Evolutionary conservation across 2,888 invertebrate genomes (phyloP).

Genomic region (Epistrophe eligans): DNA sequence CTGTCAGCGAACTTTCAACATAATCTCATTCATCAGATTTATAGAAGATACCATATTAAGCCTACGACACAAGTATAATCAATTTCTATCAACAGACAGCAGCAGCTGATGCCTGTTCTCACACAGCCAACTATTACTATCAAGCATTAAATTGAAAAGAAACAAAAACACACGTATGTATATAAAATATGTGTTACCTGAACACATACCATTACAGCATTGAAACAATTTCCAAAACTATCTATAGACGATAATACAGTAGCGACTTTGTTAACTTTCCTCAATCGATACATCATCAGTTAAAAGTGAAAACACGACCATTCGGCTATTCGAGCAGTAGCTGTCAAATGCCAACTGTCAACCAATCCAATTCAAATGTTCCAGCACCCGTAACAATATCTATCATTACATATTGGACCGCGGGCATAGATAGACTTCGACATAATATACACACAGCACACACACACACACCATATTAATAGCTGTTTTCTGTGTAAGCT

Average conservation of each 20-base stretch:
- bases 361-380: slow-evolving; percentile 67
- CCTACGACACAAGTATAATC: slow-evolving; percentile 46
- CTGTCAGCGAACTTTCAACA: slow-evolving; percentile 65
- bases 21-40: slow-evolving; percentile 61
- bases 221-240: slow-evolving; percentile 35
- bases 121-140: slow-evolving; percentile 24
- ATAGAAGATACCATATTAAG: slow-evolving; percentile 49
- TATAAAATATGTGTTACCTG: too few species aligned
- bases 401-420: slow-evolving; percentile 52
- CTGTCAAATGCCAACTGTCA: slow-evolving; percentile 74
- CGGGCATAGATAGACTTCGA: not conserved
- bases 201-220: not conserved
- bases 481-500: slow-evolving; percentile 41
- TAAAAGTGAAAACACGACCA: slow-evolving; percentile 72
- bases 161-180: not conserved
- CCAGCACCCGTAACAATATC: slow-evolving; percentile 60
- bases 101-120: slow-evolving; percentile 49
- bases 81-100: slow-evolving; percentile 55
- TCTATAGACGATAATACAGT: too few species aligned
- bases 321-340: slow-evolving; percentile 32
- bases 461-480: not conserved
- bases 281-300: slow-evolving; percentile 66
- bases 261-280: slow-evolving; percentile 45
- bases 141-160: not conserved
- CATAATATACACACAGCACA: not conserved